phyloP scores from a whole-genome alignment of 1,140 invertebrate species.

The Nasonia longicornis region DNA sequence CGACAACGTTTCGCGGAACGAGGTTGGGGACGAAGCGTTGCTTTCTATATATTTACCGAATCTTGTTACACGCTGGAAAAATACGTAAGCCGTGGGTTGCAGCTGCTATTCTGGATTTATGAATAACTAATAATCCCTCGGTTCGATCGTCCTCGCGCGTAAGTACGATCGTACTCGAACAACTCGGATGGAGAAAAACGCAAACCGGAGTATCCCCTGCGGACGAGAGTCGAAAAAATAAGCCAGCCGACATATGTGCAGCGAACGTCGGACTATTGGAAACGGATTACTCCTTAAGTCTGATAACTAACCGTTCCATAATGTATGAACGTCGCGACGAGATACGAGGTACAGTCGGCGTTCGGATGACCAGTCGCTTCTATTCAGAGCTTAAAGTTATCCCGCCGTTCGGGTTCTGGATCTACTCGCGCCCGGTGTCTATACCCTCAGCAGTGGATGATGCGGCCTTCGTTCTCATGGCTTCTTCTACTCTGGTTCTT shows the following conservation, averaged over 20 bases:
- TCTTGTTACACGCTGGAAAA: not conserved
- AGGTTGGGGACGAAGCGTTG: not conserved
- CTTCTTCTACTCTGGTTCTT: not conserved
- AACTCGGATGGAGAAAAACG: too few relatives aligned
- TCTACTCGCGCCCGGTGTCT: not conserved
- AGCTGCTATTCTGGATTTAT: not conserved
- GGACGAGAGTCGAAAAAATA: not conserved
- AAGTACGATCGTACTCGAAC: too few relatives aligned
- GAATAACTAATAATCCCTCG: not conserved
- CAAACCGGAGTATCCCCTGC: too few relatives aligned
- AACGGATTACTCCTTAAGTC: not conserved
- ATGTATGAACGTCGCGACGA: not conserved
- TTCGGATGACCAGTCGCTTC: constrained; percentile 1
- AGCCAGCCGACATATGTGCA: not conserved
- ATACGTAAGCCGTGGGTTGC: not conserved
- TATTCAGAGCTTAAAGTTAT: constrained; percentile 10
- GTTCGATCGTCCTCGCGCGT: not conserved
- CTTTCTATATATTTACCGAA: not conserved
- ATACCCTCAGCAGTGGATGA: not conserved
- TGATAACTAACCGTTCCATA: constrained; percentile 3
- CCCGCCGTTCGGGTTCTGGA: not conserved
- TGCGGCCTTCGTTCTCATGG: not conserved
- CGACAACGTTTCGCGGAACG: not conserved
- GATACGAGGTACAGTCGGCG: not conserved
- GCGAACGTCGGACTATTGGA: not conserved